Base-by-base conservation (phyloP, 1,140 invertebrate genomes). In the Rhagoletis pomonella region DNA sequence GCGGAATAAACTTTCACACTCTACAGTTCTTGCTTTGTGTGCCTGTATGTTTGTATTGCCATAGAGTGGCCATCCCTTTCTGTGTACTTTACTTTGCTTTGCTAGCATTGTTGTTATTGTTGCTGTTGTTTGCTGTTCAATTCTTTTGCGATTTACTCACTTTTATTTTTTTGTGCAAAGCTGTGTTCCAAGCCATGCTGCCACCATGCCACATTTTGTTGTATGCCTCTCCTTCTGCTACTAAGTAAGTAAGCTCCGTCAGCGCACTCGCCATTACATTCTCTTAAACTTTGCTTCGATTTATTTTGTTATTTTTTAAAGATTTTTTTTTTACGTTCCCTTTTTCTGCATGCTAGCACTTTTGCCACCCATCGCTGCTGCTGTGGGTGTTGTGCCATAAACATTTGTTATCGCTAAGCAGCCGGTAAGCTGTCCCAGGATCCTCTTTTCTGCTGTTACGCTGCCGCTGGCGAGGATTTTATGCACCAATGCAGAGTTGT, bases 1-100 rank as follows among this genome's bases (percentile, higher is more conserved):
- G 50, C 47, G 73, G 73, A 81, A 50, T 81, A 81, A 55, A 73
- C 42, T 73, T 73, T 73, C 42, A 73, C 69, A 44, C 69, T 17
- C 73, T 17, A 81, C 7, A 17, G 50, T n/a, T 47, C 5, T 81
- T 73, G 65, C 4, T 62, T 12, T 62, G 60, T 29, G 12, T 67
- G 0, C 12, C 9, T 39, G 65, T 10, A 67, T 10, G 65, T 67
- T 6, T 67, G 50, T 55, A 55, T 55, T 29, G 29, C 29, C 29
- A 2, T n/a, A 62, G 60, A 14, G 9, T 62, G n/a, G 12, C 60
- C 12, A 62, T 62, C 60, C 60, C 60, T 62, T 62, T 62, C 17
- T 14, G 0, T 62, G 3, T 50, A 55, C 17, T 50, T 17, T 77
- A 19, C 42, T 19, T 50, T 19, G 69, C n/a, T 50, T 55, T 77